Conservation (phyloP, 2,888 invertebrate genomes). For the Tubulanus polymorphus region DNA sequence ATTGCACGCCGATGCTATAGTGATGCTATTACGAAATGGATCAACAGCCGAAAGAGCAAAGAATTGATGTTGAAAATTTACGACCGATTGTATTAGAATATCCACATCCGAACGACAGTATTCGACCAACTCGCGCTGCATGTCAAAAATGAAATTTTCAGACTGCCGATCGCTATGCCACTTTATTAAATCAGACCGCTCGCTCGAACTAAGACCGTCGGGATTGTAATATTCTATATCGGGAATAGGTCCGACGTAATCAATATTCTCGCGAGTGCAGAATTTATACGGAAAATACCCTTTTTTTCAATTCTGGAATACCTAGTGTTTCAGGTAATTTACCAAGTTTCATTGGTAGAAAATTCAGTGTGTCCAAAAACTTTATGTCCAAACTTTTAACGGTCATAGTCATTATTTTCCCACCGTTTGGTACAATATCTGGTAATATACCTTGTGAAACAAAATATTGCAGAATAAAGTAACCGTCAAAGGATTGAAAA, state of each 20-base stretch:
- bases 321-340: constrained; percentile 9
- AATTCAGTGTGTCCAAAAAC: constrained; percentile 4
- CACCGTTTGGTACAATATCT: neutral
- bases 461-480: neutral
- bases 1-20: constrained; percentile 20
- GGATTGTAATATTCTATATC: constrained; percentile 13
- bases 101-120: constrained; percentile 25
- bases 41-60: constrained; percentile 9
- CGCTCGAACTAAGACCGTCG: constrained; percentile 3
- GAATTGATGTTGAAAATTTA: constrained; percentile 14
- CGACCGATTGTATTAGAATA: constrained; percentile 8
- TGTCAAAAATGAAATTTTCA: no score
- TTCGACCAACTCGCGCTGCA: constrained; percentile 19
- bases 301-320: constrained; percentile 16
- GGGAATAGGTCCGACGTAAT: constrained; percentile 22
- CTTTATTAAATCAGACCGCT: no score
- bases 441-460: neutral
- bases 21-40: constrained; percentile 14
- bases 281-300: constrained; percentile 24
- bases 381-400: no score
- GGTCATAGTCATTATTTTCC: neutral
- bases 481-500: constrained; percentile 2
- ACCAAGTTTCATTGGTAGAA: constrained; percentile 1
- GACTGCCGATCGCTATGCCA: no score
- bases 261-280: constrained; percentile 16